Base-by-base conservation (phyloP, 2,888 invertebrate species). In the Drosophila ustulata region DNA sequence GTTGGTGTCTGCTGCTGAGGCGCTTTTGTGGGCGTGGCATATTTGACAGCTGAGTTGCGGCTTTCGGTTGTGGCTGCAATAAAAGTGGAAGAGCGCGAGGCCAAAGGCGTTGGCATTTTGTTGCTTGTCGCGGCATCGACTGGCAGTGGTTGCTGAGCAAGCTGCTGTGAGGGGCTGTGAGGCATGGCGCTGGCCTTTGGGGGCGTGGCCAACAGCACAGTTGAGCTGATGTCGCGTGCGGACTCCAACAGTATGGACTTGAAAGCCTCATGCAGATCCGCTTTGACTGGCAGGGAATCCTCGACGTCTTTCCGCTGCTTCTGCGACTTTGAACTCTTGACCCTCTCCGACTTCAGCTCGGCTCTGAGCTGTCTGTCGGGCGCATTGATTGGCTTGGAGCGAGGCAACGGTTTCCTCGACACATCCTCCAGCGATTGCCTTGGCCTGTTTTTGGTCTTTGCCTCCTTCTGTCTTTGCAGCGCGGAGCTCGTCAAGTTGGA, bases 51-150 rank as follows among this genome's bases (percentile, higher is more conserved):
- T 50, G 52, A 34, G 13, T n/a, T 46, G 18, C 46, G 58, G 25
- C 46, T 11, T 45, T 43, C 58, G 13, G 30, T 51, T 11, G 71
- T 30, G 25, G 65, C 75, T 25, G 68, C 58, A 45, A 72, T 68
- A n/a, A 75, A 68, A 45, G 62, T 68, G 3, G 62, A 28, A 26
- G 50, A 64, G 62, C 75, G 75, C 46, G 75, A 62, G n/a, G 41
- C 50, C 26, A 61, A 46, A 30, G 77, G 69, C 39, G 69, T 56
- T 52, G 72, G 55, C 41, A 47, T 37, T 41, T 62, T 71, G 34
- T 3, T 64, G 50, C 0, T 32, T 18, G 18, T 18, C 18, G 18
- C 18, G 18, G 57, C 30, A 28, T n/a, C 37, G 46, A n/a, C 28
- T 56, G 43, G 47, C 18, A 46, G 30, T 28, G 43, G 28, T 5